phyloP scores from a whole-genome alignment of 2,113 vertebrate species.

The Campylomormyrus numenius region DNA sequence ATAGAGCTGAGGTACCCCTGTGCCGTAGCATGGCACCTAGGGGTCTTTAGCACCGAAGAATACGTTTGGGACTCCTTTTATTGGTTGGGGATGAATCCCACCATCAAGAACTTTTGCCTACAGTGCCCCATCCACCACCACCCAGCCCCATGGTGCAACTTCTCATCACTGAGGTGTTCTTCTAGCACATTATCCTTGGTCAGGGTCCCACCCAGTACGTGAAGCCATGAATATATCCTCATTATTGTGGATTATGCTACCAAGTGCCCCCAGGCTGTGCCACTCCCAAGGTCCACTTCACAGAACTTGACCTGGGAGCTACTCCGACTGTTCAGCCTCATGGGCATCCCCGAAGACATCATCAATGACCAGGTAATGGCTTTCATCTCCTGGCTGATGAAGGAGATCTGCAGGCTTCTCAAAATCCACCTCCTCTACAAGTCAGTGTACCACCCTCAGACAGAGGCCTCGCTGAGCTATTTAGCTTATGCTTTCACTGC shows the following conservation, averaged over 20 bases:
- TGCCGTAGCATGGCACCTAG: not conserved
- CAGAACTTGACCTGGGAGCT: not conserved
- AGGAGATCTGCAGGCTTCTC: not conserved
- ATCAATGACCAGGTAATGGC: not conserved
- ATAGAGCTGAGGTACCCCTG: not conserved
- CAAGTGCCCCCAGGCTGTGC: not conserved
- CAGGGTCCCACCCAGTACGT: not conserved
- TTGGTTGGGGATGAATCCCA: not conserved
- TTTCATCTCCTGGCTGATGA: not conserved
- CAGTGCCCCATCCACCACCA: not conserved
- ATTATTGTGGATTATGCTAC: not conserved
- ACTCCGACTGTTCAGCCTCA: not conserved
- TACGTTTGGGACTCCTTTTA: not conserved
- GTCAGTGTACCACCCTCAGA: too few species aligned
- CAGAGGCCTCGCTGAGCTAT: too few species aligned
- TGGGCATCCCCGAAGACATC: not conserved
- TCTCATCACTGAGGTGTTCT: not conserved
- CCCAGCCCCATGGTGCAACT: not conserved
- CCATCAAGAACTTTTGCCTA: not conserved
- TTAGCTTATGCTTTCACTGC: too few species aligned
- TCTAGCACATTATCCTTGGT: not conserved
- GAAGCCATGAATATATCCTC: not conserved
- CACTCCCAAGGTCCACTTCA: not conserved
- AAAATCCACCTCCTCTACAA: not conserved
- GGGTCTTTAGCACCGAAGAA: not conserved